Conservation (phyloP, 2,113 vertebrate species). For the Grantiella picta region DNA sequence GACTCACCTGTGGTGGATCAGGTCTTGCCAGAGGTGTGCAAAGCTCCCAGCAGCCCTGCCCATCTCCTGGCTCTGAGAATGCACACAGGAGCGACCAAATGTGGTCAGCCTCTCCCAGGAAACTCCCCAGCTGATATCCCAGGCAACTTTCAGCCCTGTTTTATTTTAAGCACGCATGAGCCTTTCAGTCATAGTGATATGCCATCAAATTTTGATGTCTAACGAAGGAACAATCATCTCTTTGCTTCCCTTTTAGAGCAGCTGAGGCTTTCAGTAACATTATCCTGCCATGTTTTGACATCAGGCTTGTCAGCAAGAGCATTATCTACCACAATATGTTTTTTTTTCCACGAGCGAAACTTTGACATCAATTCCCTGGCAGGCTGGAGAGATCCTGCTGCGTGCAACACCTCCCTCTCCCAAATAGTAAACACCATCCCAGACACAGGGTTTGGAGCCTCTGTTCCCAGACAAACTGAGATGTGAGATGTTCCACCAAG, state of each 20-base stretch:
- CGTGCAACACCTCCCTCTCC: background rate
- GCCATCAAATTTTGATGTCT: constrained; percentile 40
- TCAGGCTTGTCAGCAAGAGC: constrained; percentile 35
- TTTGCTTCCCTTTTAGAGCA: constrained; percentile 10
- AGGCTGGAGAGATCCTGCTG: background rate
- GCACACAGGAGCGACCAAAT: background rate
- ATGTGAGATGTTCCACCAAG: background rate
- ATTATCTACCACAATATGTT: constrained; percentile 40
- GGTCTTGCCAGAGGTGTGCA: background rate
- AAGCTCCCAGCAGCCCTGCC: background rate
- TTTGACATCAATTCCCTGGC: constrained; percentile 5
- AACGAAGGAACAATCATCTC: constrained; percentile 10
- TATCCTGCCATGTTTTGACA: constrained; percentile 58
- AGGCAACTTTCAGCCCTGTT: background rate
- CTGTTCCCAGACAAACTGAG: background rate
- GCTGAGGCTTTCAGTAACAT: constrained; percentile 39
- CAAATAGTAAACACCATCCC: background rate
- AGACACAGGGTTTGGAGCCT: background rate
- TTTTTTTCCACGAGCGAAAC: background rate
- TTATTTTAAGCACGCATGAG: background rate
- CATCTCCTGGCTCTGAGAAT: background rate
- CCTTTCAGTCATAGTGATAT: background rate
- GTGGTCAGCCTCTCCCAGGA: background rate
- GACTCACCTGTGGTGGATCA: background rate
- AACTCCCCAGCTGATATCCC: background rate